Evolutionary conservation across 2,113 vertebrate species (phyloP).

Genomic region (Pituophis catenifer): DNA sequence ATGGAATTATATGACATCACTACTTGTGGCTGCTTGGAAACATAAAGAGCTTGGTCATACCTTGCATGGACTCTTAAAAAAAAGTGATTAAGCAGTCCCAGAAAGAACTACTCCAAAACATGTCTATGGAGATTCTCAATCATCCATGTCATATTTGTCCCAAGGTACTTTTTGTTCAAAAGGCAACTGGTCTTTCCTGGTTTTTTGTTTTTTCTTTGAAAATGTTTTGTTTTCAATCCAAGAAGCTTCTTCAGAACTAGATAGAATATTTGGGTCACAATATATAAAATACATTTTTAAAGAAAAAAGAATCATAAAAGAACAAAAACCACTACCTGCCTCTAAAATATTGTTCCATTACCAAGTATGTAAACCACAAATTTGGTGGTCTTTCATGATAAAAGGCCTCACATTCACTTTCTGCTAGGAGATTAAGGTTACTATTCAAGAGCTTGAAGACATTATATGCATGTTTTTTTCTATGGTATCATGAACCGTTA

Average conservation of each 20-base stretch:
- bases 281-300: neutral
- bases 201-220: too few relatives aligned
- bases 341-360: neutral
- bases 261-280: neutral
- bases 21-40: neutral
- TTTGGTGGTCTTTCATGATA: slow-evolving; percentile 8
- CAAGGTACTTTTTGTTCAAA: too few relatives aligned
- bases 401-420: slow-evolving; percentile 12
- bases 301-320: neutral
- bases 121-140: neutral
- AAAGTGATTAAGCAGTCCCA: neutral
- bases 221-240: too few relatives aligned
- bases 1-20: neutral
- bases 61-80: neutral
- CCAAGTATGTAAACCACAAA: neutral
- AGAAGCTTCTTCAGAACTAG: neutral
- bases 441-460: slow-evolving; percentile 21
- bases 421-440: neutral
- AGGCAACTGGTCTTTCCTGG: too few relatives aligned
- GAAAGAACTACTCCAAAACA: neutral
- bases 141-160: too few relatives aligned
- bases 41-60: neutral
- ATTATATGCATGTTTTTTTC: slow-evolving; percentile 38
- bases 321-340: rapidly evolving
- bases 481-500: slow-evolving; percentile 53